Evolutionary conservation across 2,113 vertebrate genomes (phyloP).

Genomic region (Trogon surrucura): DNA sequence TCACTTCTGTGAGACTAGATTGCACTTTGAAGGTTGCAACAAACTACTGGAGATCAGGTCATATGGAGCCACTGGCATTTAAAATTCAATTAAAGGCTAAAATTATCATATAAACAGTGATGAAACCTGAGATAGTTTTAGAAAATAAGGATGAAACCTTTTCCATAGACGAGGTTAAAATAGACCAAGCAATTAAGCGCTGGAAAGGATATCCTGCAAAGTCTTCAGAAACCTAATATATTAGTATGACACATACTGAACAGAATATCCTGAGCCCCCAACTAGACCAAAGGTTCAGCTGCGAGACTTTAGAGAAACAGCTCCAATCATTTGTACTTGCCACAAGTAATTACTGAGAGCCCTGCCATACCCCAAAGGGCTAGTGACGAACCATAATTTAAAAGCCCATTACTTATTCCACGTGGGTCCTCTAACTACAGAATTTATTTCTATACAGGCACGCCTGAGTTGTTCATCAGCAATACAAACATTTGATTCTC

Average conservation of each 20-base stretch:
- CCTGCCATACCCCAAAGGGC: not conserved
- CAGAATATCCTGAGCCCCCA: not conserved
- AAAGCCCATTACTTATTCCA: not conserved
- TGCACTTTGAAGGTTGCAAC: not conserved
- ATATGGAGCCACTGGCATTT: not conserved
- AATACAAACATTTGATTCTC: not conserved
- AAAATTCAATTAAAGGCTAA: slow-evolving; percentile 15
- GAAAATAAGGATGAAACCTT: not conserved
- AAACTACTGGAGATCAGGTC: not conserved
- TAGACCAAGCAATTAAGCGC: not conserved
- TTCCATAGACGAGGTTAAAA: not conserved
- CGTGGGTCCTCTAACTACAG: not conserved
- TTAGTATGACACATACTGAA: not conserved
- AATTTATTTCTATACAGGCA: not conserved
- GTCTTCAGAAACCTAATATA: not conserved
- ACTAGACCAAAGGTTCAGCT: not conserved
- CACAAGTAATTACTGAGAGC: not conserved
- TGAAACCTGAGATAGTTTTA: not conserved
- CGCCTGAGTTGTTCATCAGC: not conserved
- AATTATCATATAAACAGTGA: not conserved
- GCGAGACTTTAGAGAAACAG: not conserved
- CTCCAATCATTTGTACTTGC: not conserved
- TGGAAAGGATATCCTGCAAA: not conserved
- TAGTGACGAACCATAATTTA: not conserved
- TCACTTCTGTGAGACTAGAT: not conserved